Conservation (phyloP, 1,140 invertebrate genomes). For the Zaprionus ghesquierei region DNA sequence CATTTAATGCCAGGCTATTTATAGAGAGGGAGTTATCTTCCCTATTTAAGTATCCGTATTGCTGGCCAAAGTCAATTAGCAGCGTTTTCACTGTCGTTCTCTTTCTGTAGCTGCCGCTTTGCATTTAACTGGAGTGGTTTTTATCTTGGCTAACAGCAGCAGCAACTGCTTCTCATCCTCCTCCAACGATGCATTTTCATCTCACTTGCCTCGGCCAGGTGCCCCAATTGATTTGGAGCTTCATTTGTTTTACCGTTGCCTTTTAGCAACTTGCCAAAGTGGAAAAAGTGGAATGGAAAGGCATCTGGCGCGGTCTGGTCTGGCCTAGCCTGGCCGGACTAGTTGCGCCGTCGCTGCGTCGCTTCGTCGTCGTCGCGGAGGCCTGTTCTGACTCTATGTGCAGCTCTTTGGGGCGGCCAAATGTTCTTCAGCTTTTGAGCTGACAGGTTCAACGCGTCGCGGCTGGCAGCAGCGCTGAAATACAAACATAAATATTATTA, state of each 20-base stretch:
- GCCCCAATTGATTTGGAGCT: constrained; percentile 51
- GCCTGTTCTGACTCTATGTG: constrained; percentile 12
- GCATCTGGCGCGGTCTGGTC: constrained; percentile 28
- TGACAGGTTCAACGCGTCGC: constrained; percentile 62
- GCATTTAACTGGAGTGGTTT: not conserved
- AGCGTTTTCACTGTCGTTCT: constrained; percentile 28
- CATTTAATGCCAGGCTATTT: too few species aligned
- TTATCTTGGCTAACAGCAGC: not conserved
- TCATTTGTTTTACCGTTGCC: constrained; percentile 44
- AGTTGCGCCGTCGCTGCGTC: not conserved
- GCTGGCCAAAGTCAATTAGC: not conserved
- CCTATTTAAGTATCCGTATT: not conserved
- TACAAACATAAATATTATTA: too few species aligned
- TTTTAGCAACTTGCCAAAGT: constrained; percentile 48
- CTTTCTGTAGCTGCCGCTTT: constrained; percentile 24
- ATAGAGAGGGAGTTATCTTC: too few species aligned
- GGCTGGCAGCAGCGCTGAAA: not conserved
- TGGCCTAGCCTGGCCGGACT: constrained; percentile 13
- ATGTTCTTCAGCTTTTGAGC: constrained; percentile 71
- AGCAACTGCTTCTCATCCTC: constrained; percentile 2
- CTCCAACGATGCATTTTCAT: not conserved
- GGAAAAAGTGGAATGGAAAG: constrained; percentile 76
- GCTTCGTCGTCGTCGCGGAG: not conserved
- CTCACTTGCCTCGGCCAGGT: constrained; percentile 9
- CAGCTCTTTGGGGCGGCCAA: constrained; percentile 40